A percentile compares a stretch with the other conserved stretches of the same genome.
phyloP scores from a whole-genome alignment of 2,113 vertebrate species.

The Merops nubicus region DNA sequence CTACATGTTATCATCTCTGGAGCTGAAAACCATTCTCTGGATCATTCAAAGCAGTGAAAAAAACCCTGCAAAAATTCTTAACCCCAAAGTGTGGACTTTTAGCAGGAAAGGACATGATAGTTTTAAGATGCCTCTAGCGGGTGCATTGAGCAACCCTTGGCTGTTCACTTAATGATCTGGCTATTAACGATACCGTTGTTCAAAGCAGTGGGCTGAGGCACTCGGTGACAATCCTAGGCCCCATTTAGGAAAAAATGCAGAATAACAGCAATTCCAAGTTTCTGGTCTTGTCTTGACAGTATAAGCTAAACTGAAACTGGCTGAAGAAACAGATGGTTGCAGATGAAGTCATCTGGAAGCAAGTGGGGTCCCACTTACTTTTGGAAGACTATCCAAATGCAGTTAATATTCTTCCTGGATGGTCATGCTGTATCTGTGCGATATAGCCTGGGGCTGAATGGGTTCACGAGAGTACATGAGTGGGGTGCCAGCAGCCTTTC shows the following conservation, averaged over 20 bases:
- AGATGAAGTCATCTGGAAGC: constrained; percentile 5
- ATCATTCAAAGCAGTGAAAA: background rate
- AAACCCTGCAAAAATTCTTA: background rate
- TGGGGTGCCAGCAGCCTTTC: background rate
- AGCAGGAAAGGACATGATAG: background rate
- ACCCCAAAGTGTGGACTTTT: background rate
- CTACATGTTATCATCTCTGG: background rate
- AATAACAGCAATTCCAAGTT: background rate
- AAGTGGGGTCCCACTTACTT: background rate
- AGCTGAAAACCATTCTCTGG: background rate
- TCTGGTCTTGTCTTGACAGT: background rate
- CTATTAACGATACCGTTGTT: background rate
- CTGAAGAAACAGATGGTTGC: background rate
- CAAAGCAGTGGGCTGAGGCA: background rate
- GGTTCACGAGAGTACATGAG: background rate
- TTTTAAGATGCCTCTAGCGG: background rate
- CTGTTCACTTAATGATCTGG: background rate
- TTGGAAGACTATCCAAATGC: background rate
- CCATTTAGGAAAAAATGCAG: background rate
- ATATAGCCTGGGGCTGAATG: background rate
- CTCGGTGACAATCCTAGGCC: background rate
- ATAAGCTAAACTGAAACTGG: background rate
- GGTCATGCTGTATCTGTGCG: background rate
- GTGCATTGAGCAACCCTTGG: background rate
- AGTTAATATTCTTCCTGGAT: background rate